Evolutionary conservation across 2,113 vertebrate species (phyloP).

Genomic region (Carlito syrichta): DNA sequence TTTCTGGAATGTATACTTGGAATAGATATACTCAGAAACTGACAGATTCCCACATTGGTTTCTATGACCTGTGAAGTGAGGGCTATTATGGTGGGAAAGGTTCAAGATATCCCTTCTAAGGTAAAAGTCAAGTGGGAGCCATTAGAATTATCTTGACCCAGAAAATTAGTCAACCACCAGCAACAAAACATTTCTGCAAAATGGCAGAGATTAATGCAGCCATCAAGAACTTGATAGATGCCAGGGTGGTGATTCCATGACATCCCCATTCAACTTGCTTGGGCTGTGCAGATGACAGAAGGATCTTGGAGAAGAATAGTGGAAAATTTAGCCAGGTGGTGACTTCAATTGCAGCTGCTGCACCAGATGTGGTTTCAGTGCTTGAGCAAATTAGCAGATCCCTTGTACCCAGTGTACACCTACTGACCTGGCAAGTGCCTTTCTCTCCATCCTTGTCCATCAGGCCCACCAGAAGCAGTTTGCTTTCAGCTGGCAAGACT

Average conservation of each 20-base stretch:
- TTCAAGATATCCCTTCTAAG: too few relatives aligned
- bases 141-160: neutral
- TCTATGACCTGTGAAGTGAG: neutral
- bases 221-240: neutral
- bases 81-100: neutral
- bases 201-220: neutral
- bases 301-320: neutral
- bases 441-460: neutral
- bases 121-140: neutral
- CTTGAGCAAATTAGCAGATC: neutral
- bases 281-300: neutral
- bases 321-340: neutral
- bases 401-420: neutral
- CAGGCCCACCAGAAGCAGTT: neutral
- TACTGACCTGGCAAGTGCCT: neutral
- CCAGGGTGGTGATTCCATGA: neutral
- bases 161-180: neutral
- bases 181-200: neutral
- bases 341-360: neutral
- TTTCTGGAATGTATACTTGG: neutral
- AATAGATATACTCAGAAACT: neutral
- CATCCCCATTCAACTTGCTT: neutral
- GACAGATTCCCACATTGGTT: neutral
- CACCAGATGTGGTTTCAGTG: neutral
- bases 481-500: neutral